Conservation (phyloP, 2,888 invertebrate species). For the Dioctria linearis region DNA sequence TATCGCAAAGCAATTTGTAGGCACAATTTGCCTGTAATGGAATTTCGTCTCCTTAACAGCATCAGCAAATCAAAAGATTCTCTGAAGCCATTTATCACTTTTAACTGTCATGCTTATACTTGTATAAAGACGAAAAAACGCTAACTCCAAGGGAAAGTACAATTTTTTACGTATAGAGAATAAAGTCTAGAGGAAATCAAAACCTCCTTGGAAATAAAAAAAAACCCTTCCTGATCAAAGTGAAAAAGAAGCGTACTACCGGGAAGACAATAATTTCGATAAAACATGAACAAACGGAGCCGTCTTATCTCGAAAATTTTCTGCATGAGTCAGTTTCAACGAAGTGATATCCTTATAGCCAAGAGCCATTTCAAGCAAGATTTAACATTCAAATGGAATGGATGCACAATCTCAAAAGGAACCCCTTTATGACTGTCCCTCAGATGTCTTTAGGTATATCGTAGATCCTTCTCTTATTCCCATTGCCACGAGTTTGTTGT, state of each 20-base stretch:
- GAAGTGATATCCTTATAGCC: conserved; percentile 58
- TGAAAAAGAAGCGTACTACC: conserved; percentile 47
- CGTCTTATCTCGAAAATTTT: conserved; percentile 55
- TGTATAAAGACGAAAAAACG: conserved; percentile 19
- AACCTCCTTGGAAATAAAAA: conserved; percentile 29
- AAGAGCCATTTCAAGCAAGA: conserved; percentile 68
- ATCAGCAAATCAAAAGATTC: conserved; percentile 53
- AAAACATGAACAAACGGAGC: conserved; percentile 54
- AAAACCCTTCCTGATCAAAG: conserved; percentile 51
- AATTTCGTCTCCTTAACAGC: conserved; percentile 48
- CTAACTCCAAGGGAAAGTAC: not conserved
- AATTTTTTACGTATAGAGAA: not conserved
- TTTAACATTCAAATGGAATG: conserved; percentile 69
- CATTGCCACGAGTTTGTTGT: conserved; percentile 5
- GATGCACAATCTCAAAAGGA: conserved; percentile 58
- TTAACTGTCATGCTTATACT: conserved; percentile 51
- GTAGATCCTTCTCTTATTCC: conserved; percentile 21
- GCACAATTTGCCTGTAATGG: conserved; percentile 46
- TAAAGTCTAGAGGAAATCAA: conserved; percentile 43
- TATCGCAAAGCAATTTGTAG: conserved; percentile 52
- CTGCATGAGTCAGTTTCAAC: conserved; percentile 59
- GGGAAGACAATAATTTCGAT: conserved; percentile 58
- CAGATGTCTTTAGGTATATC: conserved; percentile 51
- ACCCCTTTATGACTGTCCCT: conserved; percentile 56
- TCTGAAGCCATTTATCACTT: conserved; percentile 53